Conservation (phyloP, 2,888 invertebrate species). For the Protodeltote pygarga region DNA sequence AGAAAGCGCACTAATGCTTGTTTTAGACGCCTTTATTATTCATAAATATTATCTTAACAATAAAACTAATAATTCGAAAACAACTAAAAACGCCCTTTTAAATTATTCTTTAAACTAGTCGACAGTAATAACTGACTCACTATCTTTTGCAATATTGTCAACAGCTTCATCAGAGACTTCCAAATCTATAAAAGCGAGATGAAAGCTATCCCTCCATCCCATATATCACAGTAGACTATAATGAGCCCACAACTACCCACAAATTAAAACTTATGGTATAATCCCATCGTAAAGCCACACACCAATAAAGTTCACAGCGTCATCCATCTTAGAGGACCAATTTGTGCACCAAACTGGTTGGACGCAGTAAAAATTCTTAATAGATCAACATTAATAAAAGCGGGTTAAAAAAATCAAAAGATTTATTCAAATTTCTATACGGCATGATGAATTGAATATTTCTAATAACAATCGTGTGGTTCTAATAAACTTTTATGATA, state of each 20-base stretch:
- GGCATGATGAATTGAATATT: slow-evolving; percentile 59
- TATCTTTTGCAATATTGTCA: too few relatives aligned
- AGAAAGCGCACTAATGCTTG: too few relatives aligned
- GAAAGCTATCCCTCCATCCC: slow-evolving; percentile 6
- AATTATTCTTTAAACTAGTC: too few relatives aligned
- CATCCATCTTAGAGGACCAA: slow-evolving; percentile 70
- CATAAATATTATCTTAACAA: too few relatives aligned
- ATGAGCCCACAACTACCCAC: slow-evolving; percentile 51
- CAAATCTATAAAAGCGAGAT: slow-evolving; percentile 19
- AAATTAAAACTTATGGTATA: slow-evolving; percentile 61
- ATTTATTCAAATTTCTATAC: slow-evolving; percentile 71
- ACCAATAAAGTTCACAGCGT: slow-evolving; percentile 69
- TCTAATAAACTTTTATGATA: slow-evolving; percentile 58
- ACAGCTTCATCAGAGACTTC: too few relatives aligned
- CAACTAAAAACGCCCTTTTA: too few relatives aligned
- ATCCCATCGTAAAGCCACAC: slow-evolving; percentile 66
- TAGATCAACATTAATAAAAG: slow-evolving; percentile 79
- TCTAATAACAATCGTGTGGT: slow-evolving; percentile 59
- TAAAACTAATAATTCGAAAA: too few relatives aligned
- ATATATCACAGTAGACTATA: slow-evolving; percentile 40
- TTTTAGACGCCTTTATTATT: too few relatives aligned
- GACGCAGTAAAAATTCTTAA: slow-evolving; percentile 76
- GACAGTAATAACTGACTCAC: too few relatives aligned
- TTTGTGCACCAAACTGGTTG: slow-evolving; percentile 74
- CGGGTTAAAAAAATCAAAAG: slow-evolving; percentile 66